Conservation (phyloP, 2,797 vertebrate genomes). For the Lepilemur ruficaudatus region DNA sequence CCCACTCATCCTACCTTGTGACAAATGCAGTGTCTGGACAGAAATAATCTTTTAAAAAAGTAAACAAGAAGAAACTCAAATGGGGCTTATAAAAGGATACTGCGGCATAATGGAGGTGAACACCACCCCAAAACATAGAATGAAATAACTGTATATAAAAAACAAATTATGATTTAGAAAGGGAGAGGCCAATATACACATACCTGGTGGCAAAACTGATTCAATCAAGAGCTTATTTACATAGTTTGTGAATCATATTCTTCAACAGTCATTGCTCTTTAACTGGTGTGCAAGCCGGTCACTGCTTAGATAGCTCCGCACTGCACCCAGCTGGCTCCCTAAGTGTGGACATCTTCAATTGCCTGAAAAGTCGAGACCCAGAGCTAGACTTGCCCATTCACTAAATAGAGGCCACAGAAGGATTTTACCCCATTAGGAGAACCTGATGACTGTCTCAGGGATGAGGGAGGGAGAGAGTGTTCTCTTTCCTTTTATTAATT, state of each 20-base stretch:
- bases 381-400: background rate
- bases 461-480: background rate
- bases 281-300: background rate
- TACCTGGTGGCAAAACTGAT: background rate
- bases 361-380: background rate
- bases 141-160: background rate
- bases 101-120: background rate
- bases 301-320: accelerated
- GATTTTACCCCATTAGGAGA: background rate
- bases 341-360: background rate
- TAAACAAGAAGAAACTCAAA: background rate
- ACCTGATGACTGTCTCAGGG: background rate
- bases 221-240: background rate
- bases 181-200: background rate
- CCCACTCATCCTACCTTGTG: background rate
- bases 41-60: background rate
- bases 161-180: background rate
- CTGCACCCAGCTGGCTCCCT: background rate
- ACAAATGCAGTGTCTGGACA: background rate
- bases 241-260: background rate
- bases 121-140: background rate
- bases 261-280: background rate
- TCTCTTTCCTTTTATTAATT: background rate
- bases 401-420: background rate
- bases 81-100: background rate